A percentile compares a stretch with the other conserved stretches of the same genome.
Evolutionary conservation across 64 coral and sea anemone genomes (phyloP).

Genomic region (Stichodactyla helianthus): DNA sequence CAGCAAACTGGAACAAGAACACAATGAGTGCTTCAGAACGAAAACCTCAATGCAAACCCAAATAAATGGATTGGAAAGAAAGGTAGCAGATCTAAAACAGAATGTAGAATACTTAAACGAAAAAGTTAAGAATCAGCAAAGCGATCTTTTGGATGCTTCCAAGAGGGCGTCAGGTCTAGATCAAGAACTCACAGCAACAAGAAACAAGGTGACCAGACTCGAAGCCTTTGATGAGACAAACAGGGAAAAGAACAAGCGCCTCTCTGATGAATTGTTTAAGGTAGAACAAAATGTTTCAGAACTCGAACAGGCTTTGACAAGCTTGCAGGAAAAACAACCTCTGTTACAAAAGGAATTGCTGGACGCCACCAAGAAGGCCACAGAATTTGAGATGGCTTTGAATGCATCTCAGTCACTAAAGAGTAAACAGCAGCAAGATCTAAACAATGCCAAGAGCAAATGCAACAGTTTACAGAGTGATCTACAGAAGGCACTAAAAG

Average conservation of each 20-base stretch:
- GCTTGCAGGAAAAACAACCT: constrained; percentile 52
- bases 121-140: constrained; percentile 52
- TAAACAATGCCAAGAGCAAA: constrained; percentile 44
- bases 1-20: constrained; percentile 34
- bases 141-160: constrained; percentile 50
- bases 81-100: constrained; percentile 52
- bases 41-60: constrained; percentile 53
- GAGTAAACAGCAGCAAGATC: constrained; percentile 49
- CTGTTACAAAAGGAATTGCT: constrained; percentile 76
- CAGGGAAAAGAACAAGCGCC: constrained; percentile 45
- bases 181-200: constrained; percentile 58
- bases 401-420: constrained; percentile 41
- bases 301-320: constrained; percentile 43
- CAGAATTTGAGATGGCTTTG: constrained; percentile 69
- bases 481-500: constrained; percentile 45
- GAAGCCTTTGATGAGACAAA: constrained; percentile 48
- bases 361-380: constrained; percentile 65
- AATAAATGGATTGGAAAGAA: constrained; percentile 17
- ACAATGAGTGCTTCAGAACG: constrained; percentile 30
- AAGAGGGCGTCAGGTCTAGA: constrained; percentile 53
- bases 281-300: constrained; percentile 55
- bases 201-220: constrained; percentile 62
- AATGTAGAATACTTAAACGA: constrained; percentile 43
- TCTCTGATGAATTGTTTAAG: constrained; percentile 52
- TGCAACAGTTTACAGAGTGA: constrained; percentile 34